Percentiles rank a stretch among this genome's conserved stretches.
Conservation (phyloP, 2,888 invertebrate genomes). For the Rhimphoctona megacephalus region DNA sequence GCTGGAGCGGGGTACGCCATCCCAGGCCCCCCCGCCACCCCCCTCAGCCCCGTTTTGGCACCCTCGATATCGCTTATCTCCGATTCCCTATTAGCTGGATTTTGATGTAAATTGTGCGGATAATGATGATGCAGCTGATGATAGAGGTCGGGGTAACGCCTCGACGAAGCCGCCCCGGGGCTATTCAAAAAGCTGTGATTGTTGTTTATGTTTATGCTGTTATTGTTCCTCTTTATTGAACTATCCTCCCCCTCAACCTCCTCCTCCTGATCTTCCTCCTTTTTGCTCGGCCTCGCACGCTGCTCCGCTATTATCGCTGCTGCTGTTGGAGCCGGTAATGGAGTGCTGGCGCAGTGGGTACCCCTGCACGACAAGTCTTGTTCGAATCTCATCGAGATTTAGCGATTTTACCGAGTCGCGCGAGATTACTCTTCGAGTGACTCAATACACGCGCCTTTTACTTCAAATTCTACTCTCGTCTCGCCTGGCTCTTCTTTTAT, state of each 20-base stretch:
- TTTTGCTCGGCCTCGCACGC: conserved; percentile 67
- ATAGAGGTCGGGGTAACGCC: conserved; percentile 49
- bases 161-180: conserved; percentile 45
- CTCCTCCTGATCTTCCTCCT: conserved; percentile 73
- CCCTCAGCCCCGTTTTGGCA: conserved; percentile 84
- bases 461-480: conserved; percentile 54
- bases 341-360: conserved; percentile 87
- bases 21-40: conserved; percentile 84
- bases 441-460: conserved; percentile 77
- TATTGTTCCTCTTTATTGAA: conserved; percentile 36
- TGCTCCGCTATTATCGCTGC: conserved; percentile 59
- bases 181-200: conserved; percentile 43
- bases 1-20: conserved; percentile 85
- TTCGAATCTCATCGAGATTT: conserved; percentile 91
- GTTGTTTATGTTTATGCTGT: conserved; percentile 41
- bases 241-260: conserved; percentile 75
- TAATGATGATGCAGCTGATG: conserved; percentile 51
- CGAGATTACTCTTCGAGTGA: conserved; percentile 87
- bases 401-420: conserved; percentile 88
- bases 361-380: conserved; percentile 87
- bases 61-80: conserved; percentile 82
- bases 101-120: conserved; percentile 35
- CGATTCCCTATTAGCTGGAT: conserved; percentile 71
- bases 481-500: conserved; percentile 32
- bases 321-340: conserved; percentile 84